Percentiles rank a stretch among this genome's conserved stretches.
Conservation (phyloP, 1,140 invertebrate species). For the Drosophila repleta region DNA sequence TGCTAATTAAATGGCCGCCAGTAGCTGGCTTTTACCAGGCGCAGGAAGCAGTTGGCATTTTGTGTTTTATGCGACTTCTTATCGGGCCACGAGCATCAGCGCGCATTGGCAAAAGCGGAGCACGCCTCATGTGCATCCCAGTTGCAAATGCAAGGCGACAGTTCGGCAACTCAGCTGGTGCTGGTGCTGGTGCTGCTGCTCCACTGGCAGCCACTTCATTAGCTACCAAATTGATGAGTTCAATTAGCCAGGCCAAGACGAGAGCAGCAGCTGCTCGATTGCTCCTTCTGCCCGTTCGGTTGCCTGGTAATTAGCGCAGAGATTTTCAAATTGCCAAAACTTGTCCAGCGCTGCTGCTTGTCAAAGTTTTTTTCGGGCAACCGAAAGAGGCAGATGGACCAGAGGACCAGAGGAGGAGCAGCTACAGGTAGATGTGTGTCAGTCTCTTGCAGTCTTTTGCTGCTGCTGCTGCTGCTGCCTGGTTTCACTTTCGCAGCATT, state of each 20-base stretch:
- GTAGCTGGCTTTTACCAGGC: conserved; percentile 49
- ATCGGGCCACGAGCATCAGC: conserved; percentile 50
- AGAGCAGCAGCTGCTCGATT: conserved; percentile 25
- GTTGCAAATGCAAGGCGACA: conserved; percentile 67
- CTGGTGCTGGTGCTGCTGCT: too few species aligned
- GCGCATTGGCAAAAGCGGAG: conserved; percentile 9
- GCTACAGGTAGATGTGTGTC: conserved; percentile 39
- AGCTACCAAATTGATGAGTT: conserved; percentile 79
- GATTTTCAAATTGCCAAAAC: conserved; percentile 83
- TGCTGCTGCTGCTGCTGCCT: conserved; percentile 2
- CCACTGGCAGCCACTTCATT: conserved; percentile 72
- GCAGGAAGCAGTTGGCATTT: conserved; percentile 68
- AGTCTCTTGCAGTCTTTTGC: conserved; percentile 34
- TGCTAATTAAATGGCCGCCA: conserved; percentile 72
- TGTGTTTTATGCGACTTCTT: conserved; percentile 63
- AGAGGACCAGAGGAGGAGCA: not conserved
- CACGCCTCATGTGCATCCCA: conserved; percentile 67
- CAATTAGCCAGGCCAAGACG: conserved; percentile 73
- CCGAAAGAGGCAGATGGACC: not conserved
- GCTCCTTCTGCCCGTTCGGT: not conserved
- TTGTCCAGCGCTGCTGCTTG: conserved; percentile 49
- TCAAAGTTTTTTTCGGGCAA: conserved; percentile 17
- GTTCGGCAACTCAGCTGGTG: conserved; percentile 25
- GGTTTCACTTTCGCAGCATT: conserved; percentile 78
- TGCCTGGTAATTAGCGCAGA: conserved; percentile 77